Evolutionary conservation across 1,140 invertebrate species (phyloP).

Genomic region (Lepidotrigona ventralis): DNA sequence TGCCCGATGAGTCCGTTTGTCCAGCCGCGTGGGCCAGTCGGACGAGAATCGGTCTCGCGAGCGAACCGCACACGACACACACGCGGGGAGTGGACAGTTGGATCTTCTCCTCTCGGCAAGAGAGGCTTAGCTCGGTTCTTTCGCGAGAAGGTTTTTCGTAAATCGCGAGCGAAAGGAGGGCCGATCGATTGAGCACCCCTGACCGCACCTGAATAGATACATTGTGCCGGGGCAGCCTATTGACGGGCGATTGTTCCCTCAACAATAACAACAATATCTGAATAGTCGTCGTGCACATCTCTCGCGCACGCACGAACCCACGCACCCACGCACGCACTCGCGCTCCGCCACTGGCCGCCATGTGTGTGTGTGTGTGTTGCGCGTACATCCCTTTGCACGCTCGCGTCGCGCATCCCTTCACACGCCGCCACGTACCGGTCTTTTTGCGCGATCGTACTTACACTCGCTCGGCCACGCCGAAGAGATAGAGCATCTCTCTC

Average conservation of each 20-base stretch:
- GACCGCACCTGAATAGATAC: conserved; percentile 79
- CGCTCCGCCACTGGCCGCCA: too few species aligned
- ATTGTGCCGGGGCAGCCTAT: conserved; percentile 79
- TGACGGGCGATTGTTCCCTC: conserved; percentile 79
- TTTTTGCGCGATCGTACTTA: conserved; percentile 22
- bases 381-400: conserved; percentile 27
- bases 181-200: conserved; percentile 78
- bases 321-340: conserved; percentile 45
- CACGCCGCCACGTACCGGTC: conserved; percentile 20
- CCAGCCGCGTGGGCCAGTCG: too few species aligned
- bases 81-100: background rate
- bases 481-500: background rate
- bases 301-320: conserved; percentile 70
- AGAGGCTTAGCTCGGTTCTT: conserved; percentile 17
- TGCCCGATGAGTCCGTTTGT: too few species aligned
- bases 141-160: conserved; percentile 60
- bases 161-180: conserved; percentile 52
- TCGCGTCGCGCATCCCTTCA: conserved; percentile 29
- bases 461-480: background rate
- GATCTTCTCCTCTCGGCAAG: background rate
- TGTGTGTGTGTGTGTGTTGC: background rate
- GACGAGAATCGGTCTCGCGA: too few species aligned
- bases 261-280: conserved; percentile 81
- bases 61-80: too few species aligned
- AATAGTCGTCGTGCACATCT: conserved; percentile 78